These are phyloP conservation scores for Acrobasis consociella DNA, from an alignment of 2,888 invertebrate genomes.

Conservation along the genomic window DNA sequence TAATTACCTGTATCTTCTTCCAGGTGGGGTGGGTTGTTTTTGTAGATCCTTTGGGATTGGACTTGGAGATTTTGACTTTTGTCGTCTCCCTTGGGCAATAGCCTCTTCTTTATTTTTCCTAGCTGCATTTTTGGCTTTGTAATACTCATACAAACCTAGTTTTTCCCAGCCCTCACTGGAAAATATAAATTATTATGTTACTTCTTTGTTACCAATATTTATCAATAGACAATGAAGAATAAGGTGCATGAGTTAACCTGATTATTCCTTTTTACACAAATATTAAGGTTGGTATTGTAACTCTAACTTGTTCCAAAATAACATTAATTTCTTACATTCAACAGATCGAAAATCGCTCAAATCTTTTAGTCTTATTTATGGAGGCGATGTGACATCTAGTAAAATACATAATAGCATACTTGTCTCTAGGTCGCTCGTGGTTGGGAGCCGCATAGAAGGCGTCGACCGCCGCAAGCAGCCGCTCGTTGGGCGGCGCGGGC, in stretches of 20 bases:
- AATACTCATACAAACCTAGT: constrained; percentile 98
- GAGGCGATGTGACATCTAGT: no score
- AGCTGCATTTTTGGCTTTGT: constrained; percentile 96
- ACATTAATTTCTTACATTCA: no score
- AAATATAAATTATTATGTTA: constrained; percentile 16
- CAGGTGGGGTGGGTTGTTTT: constrained; percentile 88
- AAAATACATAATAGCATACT: constrained; percentile 73
- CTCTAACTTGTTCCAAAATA: no score
- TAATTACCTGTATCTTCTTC: constrained; percentile 86
- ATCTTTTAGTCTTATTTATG: no score
- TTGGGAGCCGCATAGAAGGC: constrained; percentile 97
- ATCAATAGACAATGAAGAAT: no score
- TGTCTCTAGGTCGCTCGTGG: constrained; percentile 97
- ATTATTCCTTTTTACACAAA: no score
- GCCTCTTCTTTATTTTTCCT: constrained; percentile 94
- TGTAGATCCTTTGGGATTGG: constrained; percentile 89
- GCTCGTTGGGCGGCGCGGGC: constrained; percentile 96
- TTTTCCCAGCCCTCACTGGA: constrained; percentile 98
- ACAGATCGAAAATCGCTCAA: no score
- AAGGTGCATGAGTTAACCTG: no score
- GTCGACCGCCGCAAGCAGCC: constrained; percentile 95
- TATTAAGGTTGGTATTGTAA: no score
- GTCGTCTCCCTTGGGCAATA: constrained; percentile 86
- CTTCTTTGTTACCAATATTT: no score
- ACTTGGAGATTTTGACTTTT: constrained; percentile 89